These are phyloP conservation scores for Cyanistes caeruleus DNA, from an alignment of 2,113 vertebrate genomes.

Conservation along the genomic window DNA sequence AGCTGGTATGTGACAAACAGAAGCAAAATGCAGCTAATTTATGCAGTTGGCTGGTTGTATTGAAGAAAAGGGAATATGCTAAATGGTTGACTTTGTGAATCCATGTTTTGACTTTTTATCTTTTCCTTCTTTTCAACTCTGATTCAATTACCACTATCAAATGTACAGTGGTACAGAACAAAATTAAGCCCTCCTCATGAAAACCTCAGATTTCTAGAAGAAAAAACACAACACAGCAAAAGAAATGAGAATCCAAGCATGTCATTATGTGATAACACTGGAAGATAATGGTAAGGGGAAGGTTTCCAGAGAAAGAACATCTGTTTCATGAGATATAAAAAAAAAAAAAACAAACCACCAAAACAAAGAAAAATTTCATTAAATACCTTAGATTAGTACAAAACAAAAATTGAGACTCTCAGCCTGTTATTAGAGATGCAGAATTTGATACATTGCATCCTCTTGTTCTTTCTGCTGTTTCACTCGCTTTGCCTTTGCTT, in stretches of 20 bases:
- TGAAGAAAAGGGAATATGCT: not conserved
- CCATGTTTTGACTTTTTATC: not conserved
- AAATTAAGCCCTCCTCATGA: not conserved
- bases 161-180: not conserved
- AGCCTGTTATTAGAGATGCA: not conserved
- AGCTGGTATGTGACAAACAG: not conserved
- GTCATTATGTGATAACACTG: not conserved
- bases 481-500: not conserved
- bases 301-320: not conserved
- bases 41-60: not conserved
- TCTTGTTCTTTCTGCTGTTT: not conserved
- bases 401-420: not conserved
- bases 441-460: not conserved
- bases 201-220: not conserved
- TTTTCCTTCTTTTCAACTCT: not conserved
- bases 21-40: not conserved
- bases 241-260: not conserved
- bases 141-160: not conserved
- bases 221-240: not conserved
- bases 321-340: not conserved
- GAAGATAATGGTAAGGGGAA: not conserved
- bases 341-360: not conserved
- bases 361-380: not conserved
- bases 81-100: not conserved
- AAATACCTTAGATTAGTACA: not conserved